Base-by-base conservation (phyloP, 2,888 invertebrate species). In the Drosophila algonquin region DNA sequence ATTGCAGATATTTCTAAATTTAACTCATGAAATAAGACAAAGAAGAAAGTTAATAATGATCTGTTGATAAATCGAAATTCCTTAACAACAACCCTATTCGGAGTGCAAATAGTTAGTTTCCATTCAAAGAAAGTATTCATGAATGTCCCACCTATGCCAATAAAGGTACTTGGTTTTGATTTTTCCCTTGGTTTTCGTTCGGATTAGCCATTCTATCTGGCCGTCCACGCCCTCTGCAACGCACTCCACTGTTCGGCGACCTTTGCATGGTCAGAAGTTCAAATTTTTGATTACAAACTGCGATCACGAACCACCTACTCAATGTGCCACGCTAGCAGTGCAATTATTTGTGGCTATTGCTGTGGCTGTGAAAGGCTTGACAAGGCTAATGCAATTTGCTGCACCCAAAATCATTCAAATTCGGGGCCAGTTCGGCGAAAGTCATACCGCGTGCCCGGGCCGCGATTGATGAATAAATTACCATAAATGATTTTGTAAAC, bases 361-460 rank as follows among this genome's bases (percentile, higher is more conserved):
- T 67, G 21, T 2, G 21, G 21, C 21, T 21, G 1, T 1, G 18
- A 1, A 18, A 18, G 18, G 63, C 71, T 70, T 77, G 72, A 72
- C 82, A 83, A 88, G 89, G 73, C 65, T 54, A 73, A 60, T 83
- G 87, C 87, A 83, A 88, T 88, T 83, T 77, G 77, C 87, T 83
- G 82, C 89, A 88, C 84, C 82, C 83, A 75, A 79, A 84, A 87
- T 70, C 67, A 63, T 70, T 70, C 63, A 71, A 71, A 71, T 47
- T 61, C 74, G 54, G 55, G 40, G 65, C 61, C 54, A 46, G 60
- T 24, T 54, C 46, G 32, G 48, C 45, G 56, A 55, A 51, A 35
- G 16, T 40, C 56, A 88, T 81, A 86, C 86, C 88, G 82, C 86
- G 88, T 73, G 53, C 58, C 63, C 50, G 45, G 40, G 48, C 63